phyloP scores from a whole-genome alignment of 2,113 vertebrate species.

The Ailurus styani region DNA sequence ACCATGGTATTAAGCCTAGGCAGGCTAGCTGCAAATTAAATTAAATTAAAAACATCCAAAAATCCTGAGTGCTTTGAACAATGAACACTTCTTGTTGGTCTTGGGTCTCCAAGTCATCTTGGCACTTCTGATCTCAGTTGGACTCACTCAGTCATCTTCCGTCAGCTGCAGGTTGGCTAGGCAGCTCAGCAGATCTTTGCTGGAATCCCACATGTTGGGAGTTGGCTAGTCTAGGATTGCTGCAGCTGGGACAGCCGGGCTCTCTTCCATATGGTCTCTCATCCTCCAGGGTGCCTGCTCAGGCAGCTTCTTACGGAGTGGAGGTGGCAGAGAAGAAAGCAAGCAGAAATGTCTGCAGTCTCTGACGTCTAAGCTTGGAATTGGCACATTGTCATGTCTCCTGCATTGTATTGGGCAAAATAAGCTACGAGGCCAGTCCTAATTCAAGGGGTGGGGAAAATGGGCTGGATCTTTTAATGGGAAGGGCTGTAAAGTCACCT shows the following conservation, averaged over 20 bases:
- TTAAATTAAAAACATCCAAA: neutral
- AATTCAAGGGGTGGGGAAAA: neutral
- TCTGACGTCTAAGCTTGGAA: neutral
- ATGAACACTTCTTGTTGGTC: neutral
- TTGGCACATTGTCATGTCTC: accelerated
- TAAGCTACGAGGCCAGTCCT: neutral
- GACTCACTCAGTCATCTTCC: accelerated
- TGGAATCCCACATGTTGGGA: neutral
- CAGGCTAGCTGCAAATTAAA: neutral
- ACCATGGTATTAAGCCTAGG: neutral
- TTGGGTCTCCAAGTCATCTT: neutral
- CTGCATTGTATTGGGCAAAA: neutral
- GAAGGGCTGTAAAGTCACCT: neutral
- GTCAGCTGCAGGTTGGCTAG: no score
- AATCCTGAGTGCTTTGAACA: neutral
- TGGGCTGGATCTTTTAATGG: neutral
- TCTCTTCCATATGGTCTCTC: neutral
- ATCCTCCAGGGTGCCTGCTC: neutral
- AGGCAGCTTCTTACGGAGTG: neutral
- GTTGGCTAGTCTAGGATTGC: neutral
- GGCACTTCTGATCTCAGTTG: neutral
- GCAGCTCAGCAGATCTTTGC: neutral
- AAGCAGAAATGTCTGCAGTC: neutral
- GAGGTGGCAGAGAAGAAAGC: neutral
- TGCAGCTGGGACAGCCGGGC: neutral